phyloP scores from a whole-genome alignment of 2,888 invertebrate species.

The Baccha elongata region DNA sequence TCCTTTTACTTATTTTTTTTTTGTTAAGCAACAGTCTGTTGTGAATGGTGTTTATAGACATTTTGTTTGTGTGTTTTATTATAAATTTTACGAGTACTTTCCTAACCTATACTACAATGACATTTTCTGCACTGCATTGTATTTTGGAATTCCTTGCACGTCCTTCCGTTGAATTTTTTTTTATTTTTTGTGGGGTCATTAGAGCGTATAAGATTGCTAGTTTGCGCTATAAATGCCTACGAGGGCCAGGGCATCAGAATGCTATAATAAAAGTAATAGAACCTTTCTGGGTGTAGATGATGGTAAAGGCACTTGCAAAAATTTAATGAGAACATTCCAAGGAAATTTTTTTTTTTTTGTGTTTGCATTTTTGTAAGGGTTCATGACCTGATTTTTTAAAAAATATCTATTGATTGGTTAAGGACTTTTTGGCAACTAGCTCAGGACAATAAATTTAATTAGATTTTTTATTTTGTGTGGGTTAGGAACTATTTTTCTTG shows the following conservation, averaged over 20 bases:
- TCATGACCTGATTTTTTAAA: no score
- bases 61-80: not conserved
- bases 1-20: not conserved
- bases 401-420: no score
- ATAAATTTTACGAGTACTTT: not conserved
- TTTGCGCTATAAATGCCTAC: not conserved
- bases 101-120: not conserved
- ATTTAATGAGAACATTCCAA: constrained; percentile 30
- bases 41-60: not conserved
- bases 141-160: constrained; percentile 28
- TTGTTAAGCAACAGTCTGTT: constrained; percentile 35
- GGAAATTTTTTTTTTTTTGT: no score
- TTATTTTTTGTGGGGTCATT: not conserved
- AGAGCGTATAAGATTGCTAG: not conserved
- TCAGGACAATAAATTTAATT: no score
- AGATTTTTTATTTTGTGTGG: no score
- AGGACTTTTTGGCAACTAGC: no score
- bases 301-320: not conserved
- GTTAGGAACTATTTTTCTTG: no score
- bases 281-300: not conserved
- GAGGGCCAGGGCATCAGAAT: not conserved
- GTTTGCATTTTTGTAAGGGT: no score
- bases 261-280: not conserved
- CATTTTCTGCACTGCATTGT: constrained; percentile 20
- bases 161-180: constrained; percentile 19